Base-by-base conservation (phyloP, 2,888 invertebrate species). In the Xylocampa areola region DNA sequence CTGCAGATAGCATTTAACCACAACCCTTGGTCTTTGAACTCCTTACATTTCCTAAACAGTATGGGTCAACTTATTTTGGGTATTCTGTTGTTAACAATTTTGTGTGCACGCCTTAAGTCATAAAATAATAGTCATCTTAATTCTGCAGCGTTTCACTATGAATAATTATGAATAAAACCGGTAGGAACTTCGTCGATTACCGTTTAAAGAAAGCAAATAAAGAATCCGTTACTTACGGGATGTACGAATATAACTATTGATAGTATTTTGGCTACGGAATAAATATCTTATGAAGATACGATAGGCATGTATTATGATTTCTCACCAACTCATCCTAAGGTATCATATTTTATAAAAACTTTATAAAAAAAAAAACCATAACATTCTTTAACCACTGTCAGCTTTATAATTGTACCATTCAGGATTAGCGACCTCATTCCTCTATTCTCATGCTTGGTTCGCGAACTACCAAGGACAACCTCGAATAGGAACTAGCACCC, bases 371-470 rank as follows among this genome's bases (percentile, higher is more conserved):
- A 0, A 35, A 17, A 11, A 23, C 23, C 13, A 11, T 11, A 0
- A 1, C 23, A 36, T 16, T 14, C 29, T 2, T 11, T 52, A 54
- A 21, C 40, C 59, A 66, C 67, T 30, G 0, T 36, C 8, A 25
- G 50, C 37, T 48, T 41, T 5, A 47, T 19, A 48, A 49, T 48
- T 52, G 35, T 7, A 2, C 44, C 33, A 33, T 23, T 23, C 39
- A 65, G 49, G 48, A 49, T 64, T 39, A 64, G 47, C 68, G 78
- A 73, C 79, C 81, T 76, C 70, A 67, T 74, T 81, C 52, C 40
- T 66, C 64, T 69, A 40, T 76, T 79, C 79, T 66, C 79, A 77
- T 68, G 52, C 65, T 68, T 68, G 49, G 52, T 70, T 70, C 57
- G 65, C 60, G 53, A 63, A 75, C 65, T 57, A 69, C 64, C 67